phyloP scores from a whole-genome alignment of 2,888 invertebrate genomes.

The Yponomeuta sedellus region DNA sequence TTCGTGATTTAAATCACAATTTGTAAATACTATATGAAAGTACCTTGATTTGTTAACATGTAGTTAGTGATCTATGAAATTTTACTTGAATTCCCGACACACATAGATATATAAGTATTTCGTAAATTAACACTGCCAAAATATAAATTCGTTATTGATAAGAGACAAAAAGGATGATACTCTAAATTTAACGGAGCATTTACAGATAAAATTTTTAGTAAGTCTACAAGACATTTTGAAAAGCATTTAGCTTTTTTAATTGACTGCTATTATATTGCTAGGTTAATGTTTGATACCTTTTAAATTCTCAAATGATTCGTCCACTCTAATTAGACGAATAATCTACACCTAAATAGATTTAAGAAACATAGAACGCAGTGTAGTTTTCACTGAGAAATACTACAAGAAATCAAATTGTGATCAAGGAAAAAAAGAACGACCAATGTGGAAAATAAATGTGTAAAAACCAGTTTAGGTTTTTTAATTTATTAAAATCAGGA shows the following conservation, averaged over 20 bases:
- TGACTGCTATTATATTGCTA: neutral
- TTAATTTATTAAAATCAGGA: neutral
- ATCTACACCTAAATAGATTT: neutral
- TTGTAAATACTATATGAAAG: constrained; percentile 13
- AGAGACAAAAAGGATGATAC: constrained; percentile 40
- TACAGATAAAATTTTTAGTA: constrained; percentile 20
- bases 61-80: constrained; percentile 5
- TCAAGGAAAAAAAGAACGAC: constrained; percentile 51
- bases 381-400: neutral
- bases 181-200: constrained; percentile 39
- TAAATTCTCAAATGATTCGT: constrained; percentile 5
- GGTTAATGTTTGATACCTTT: constrained; percentile 17
- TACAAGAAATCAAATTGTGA: constrained; percentile 43
- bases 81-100: neutral
- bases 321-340: constrained; percentile 6
- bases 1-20: constrained; percentile 36
- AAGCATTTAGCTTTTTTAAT: constrained; percentile 57
- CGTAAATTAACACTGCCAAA: constrained; percentile 68
- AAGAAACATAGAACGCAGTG: neutral
- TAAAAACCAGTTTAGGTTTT: constrained; percentile 46
- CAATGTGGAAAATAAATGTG: constrained; percentile 74
- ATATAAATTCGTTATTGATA: constrained; percentile 49
- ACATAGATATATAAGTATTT: neutral
- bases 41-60: constrained; percentile 2
- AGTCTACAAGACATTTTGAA: constrained; percentile 69